Evolutionary conservation across 92 coral and sea anemone species (phyloP).

Genomic region (Phymanthus crucifer): DNA sequence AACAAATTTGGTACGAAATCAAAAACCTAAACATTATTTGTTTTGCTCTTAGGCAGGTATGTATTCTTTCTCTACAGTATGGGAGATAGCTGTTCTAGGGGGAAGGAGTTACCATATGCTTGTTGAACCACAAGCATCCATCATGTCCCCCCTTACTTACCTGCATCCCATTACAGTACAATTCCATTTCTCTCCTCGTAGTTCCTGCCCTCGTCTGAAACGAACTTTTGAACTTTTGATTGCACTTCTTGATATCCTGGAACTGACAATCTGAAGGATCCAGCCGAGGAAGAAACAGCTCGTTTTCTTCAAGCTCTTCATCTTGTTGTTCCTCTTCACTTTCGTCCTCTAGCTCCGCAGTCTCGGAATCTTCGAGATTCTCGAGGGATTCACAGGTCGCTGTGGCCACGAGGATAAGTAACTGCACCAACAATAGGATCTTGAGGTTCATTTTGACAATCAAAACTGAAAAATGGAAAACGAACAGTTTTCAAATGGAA

Average conservation of each 20-base stretch:
- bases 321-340: not conserved
- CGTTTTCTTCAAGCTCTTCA: not conserved
- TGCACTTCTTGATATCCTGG: constrained; percentile 22
- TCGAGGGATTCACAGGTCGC: constrained; percentile 9
- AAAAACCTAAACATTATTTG: not conserved
- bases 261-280: constrained; percentile 18
- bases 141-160: not conserved
- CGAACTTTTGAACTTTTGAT: constrained; percentile 20
- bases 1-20: too few species aligned
- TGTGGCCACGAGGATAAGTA: not conserved
- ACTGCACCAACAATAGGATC: constrained; percentile 4
- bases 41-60: not conserved
- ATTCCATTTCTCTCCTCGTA: not conserved
- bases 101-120: too few species aligned
- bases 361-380: not conserved
- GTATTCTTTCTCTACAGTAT: not conserved
- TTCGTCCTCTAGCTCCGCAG: not conserved
- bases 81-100: not conserved
- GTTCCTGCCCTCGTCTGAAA: not conserved
- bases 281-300: constrained; percentile 4
- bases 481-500: not conserved
- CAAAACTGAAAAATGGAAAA: not conserved
- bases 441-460: constrained; percentile 12
- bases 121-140: too few species aligned
- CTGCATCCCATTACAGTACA: not conserved